Conservation (phyloP, 2,797 vertebrate species). For the Coccyzus lansbergi region DNA sequence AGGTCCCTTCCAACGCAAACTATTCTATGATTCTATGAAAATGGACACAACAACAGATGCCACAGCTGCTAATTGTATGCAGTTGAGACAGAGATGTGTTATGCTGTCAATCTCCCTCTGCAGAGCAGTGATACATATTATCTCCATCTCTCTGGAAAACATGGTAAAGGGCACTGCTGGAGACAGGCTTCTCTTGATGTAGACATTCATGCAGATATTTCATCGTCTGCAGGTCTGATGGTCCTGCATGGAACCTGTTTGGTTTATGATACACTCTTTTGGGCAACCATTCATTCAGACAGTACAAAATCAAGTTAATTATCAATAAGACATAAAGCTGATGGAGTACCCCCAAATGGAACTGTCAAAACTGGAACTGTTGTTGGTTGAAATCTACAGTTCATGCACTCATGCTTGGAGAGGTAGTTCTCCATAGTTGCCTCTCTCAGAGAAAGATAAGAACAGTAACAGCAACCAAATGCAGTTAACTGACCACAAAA, state of each 20-base stretch:
- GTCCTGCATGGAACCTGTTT: neutral
- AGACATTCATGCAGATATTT: neutral
- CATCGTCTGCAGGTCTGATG: neutral
- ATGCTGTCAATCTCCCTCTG: neutral
- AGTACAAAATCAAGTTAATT: neutral
- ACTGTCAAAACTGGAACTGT: neutral
- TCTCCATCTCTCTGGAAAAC: neutral
- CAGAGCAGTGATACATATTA: neutral
- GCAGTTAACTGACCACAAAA: neutral
- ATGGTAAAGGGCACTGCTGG: neutral
- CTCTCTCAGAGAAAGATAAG: neutral
- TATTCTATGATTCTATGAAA: neutral
- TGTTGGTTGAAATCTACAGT: neutral
- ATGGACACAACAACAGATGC: neutral
- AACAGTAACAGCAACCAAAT: neutral
- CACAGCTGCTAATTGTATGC: neutral
- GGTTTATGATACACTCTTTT: neutral
- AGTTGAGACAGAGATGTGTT: neutral
- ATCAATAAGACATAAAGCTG: neutral
- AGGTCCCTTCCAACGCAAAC: no score
- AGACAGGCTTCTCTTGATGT: neutral
- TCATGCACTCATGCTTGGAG: neutral
- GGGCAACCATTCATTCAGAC: neutral
- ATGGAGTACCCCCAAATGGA: neutral
- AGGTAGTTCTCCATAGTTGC: neutral